These are phyloP conservation scores for Idaea biselata DNA, from an alignment of 2,888 invertebrate species.

Conservation along the genomic window DNA sequence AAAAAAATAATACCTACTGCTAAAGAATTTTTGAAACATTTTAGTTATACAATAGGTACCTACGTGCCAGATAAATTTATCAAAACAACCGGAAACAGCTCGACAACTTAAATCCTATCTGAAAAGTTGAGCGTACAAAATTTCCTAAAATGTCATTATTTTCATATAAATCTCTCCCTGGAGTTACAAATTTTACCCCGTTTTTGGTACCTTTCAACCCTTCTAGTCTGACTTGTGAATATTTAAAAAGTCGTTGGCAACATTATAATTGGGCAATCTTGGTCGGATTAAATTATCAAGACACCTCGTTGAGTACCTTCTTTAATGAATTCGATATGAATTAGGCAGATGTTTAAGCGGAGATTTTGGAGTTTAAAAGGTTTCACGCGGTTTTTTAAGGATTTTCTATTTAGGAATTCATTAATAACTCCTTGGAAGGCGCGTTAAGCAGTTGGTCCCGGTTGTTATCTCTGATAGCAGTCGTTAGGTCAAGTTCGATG, in stretches of 20 bases:
- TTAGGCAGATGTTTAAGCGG: constrained; percentile 49
- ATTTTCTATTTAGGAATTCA: constrained; percentile 13
- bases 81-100: constrained; percentile 17
- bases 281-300: constrained; percentile 80
- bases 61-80: not conserved
- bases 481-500: too few species aligned
- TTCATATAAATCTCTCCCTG: constrained; percentile 63
- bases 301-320: constrained; percentile 76
- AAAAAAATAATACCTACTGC: too few species aligned
- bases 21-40: not conserved
- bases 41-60: not conserved
- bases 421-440: constrained; percentile 26
- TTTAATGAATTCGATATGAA: constrained; percentile 78
- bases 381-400: constrained; percentile 23
- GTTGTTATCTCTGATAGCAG: too few species aligned
- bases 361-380: constrained; percentile 28
- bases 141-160: constrained; percentile 78
- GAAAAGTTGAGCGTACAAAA: constrained; percentile 67
- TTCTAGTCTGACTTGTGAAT: constrained; percentile 63
- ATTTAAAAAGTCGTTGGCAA: constrained; percentile 80
- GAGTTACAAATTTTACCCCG: constrained; percentile 71
- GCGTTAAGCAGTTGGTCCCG: not conserved
- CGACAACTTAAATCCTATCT: constrained; percentile 50
- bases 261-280: constrained; percentile 78
- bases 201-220: constrained; percentile 71